phyloP scores from a whole-genome alignment of 2,113 vertebrate genomes.

The Atractosteus spatula region DNA sequence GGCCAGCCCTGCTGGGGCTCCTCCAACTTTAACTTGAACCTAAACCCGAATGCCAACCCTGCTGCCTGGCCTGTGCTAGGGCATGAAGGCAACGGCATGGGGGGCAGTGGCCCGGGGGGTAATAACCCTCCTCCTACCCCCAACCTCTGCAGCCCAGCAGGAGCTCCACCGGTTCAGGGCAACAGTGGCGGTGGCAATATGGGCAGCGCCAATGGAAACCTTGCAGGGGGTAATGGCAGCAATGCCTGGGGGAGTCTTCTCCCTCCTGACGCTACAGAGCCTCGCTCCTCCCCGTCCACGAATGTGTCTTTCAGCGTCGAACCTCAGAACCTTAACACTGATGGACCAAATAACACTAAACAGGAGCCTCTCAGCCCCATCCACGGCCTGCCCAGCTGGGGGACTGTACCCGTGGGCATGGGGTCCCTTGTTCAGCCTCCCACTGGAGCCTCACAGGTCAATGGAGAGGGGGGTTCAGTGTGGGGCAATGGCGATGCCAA shows the following conservation, averaged over 20 bases:
- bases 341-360: slow-evolving; percentile 95
- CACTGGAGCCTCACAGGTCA: slow-evolving; percentile 72
- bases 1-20: slow-evolving; percentile 85
- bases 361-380: slow-evolving; percentile 77
- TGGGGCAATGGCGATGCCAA: slow-evolving; percentile 85
- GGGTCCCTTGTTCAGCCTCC: slow-evolving; percentile 85
- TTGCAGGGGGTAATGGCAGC: slow-evolving; percentile 61
- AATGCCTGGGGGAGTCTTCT: slow-evolving; percentile 88
- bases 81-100: slow-evolving; percentile 82
- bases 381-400: slow-evolving; percentile 91
- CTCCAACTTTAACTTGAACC: slow-evolving; percentile 91
- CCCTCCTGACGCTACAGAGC: slow-evolving; percentile 84
- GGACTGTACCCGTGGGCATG: slow-evolving; percentile 77
- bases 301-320: slow-evolving; percentile 94
- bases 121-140: slow-evolving; percentile 66
- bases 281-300: slow-evolving; percentile 82
- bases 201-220: slow-evolving; percentile 83
- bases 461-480: slow-evolving; percentile 75
- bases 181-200: slow-evolving; percentile 72
- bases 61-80: slow-evolving; percentile 96
- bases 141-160: slow-evolving; percentile 83
- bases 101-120: slow-evolving; percentile 63
- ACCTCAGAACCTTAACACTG: slow-evolving; percentile 91
- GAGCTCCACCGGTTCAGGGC: slow-evolving; percentile 72
- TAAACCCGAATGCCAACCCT: slow-evolving; percentile 96